Conservation (phyloP, 2,113 vertebrate species). For the Zosterops borbonicus region DNA sequence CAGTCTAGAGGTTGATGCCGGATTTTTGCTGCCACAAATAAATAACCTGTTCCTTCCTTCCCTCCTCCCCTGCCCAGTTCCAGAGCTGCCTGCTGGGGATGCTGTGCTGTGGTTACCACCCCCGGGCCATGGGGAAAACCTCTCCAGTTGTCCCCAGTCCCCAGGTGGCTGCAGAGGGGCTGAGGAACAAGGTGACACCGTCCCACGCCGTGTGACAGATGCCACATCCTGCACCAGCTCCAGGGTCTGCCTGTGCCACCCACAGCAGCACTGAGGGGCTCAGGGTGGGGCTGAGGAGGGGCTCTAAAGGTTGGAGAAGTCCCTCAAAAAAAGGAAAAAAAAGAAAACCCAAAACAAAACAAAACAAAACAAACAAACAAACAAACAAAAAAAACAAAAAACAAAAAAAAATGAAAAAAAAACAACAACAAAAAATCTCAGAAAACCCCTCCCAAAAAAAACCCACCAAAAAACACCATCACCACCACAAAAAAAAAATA, state of each 20-base stretch:
- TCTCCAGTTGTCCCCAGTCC: background rate
- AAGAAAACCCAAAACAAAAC: background rate
- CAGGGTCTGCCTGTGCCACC: background rate
- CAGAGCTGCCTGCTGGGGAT: conserved; percentile 66
- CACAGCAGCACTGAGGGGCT: background rate
- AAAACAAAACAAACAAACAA: too few species aligned
- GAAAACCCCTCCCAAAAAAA: too few species aligned
- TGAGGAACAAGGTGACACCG: conserved; percentile 4
- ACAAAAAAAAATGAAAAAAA: too few species aligned
- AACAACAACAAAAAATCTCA: too few species aligned
- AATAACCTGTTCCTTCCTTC: background rate
- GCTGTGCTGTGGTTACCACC: conserved; percentile 45
- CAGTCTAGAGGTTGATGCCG: rapidly evolving
- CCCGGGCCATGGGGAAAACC: background rate
- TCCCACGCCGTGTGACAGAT: background rate
- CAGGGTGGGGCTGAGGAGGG: rapidly evolving
- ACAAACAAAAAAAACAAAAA: too few species aligned
- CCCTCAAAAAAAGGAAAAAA: too few species aligned
- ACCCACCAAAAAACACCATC: too few species aligned
- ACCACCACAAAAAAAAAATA: too few species aligned
- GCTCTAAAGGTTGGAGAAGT: background rate
- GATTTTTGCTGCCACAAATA: background rate
- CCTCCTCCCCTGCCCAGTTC: conserved; percentile 40
- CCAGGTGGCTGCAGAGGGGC: background rate
- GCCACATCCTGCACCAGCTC: background rate